These are phyloP conservation scores for Chaetogeoica ovagalla DNA, from an alignment of 2,888 invertebrate genomes.

Conservation along the genomic window DNA sequence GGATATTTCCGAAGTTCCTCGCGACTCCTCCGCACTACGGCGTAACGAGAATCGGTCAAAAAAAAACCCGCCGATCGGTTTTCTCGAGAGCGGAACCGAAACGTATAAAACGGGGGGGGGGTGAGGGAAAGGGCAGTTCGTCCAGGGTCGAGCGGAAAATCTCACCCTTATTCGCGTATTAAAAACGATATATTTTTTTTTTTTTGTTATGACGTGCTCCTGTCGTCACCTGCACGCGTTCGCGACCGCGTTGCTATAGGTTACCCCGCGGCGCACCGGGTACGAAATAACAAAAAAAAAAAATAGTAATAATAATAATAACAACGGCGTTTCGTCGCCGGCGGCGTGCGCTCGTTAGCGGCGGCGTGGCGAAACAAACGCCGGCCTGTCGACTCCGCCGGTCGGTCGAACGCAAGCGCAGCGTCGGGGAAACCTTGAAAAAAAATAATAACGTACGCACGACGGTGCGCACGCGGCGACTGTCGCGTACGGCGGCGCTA, in stretches of 20 bases:
- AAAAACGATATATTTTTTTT: too few species aligned
- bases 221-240: not conserved
- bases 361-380: not conserved
- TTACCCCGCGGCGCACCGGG: constrained; percentile 27
- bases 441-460: not conserved
- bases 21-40: too few species aligned
- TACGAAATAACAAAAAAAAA: constrained; percentile 4
- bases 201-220: too few species aligned
- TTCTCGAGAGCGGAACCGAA: too few species aligned
- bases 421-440: constrained; percentile 35
- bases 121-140: too few species aligned
- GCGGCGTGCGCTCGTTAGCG: not conserved
- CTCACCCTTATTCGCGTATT: too few species aligned
- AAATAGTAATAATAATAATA: not conserved
- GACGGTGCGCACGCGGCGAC: not conserved
- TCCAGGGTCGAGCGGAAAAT: too few species aligned
- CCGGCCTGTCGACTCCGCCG: not conserved
- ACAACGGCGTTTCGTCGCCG: not conserved
- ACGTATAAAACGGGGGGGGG: too few species aligned
- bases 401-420: not conserved
- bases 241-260: constrained; percentile 34
- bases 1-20: too few species aligned
- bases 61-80: too few species aligned
- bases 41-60: too few species aligned
- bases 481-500: too few species aligned